A percentile compares a stretch with the other conserved stretches of the same genome.
These are phyloP conservation scores for Sinelater perroti DNA, from an alignment of 2,888 invertebrate species.

Conservation along the genomic window DNA sequence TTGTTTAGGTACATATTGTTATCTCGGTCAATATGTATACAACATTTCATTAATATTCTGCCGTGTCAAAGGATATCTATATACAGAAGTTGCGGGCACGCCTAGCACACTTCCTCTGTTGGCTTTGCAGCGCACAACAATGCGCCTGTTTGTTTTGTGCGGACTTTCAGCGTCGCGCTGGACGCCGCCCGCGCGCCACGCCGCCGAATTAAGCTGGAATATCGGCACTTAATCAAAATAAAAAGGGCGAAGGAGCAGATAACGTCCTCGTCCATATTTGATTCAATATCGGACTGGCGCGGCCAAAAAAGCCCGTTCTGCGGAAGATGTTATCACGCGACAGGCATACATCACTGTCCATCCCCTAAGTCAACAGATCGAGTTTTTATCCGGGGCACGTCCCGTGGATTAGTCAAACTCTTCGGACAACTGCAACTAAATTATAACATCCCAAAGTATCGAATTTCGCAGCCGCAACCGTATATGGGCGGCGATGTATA, in stretches of 20 bases:
- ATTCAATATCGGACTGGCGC: slow-evolving; percentile 17
- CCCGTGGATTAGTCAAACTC: slow-evolving; percentile 53
- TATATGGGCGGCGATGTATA: neutral
- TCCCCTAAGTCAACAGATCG: slow-evolving; percentile 44
- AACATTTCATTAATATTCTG: slow-evolving; percentile 48
- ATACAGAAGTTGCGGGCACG: slow-evolving; percentile 35
- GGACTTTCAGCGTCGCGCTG: slow-evolving; percentile 21
- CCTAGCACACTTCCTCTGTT: slow-evolving; percentile 31
- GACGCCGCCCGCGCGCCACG: slow-evolving; percentile 3
- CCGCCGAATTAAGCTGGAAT: neutral
- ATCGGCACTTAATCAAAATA: slow-evolving; percentile 20
- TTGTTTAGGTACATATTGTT: slow-evolving; percentile 44
- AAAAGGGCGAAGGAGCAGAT: slow-evolving; percentile 14
- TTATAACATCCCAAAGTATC: slow-evolving; percentile 51
- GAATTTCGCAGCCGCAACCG: slow-evolving; percentile 23
- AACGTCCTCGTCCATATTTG: slow-evolving; percentile 22
- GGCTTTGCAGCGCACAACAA: slow-evolving; percentile 27
- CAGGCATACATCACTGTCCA: slow-evolving; percentile 54
- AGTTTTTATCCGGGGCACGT: slow-evolving; percentile 49
- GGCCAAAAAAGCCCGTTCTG: slow-evolving; percentile 46
- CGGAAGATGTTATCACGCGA: slow-evolving; percentile 54
- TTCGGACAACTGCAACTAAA: slow-evolving; percentile 50
- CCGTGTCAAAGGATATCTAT: slow-evolving; percentile 47
- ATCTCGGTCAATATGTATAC: slow-evolving; percentile 45
- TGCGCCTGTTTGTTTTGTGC: slow-evolving; percentile 27